These are phyloP conservation scores for Teleogryllus oceanicus DNA, from an alignment of 2,888 invertebrate genomes.

Conservation along the genomic window DNA sequence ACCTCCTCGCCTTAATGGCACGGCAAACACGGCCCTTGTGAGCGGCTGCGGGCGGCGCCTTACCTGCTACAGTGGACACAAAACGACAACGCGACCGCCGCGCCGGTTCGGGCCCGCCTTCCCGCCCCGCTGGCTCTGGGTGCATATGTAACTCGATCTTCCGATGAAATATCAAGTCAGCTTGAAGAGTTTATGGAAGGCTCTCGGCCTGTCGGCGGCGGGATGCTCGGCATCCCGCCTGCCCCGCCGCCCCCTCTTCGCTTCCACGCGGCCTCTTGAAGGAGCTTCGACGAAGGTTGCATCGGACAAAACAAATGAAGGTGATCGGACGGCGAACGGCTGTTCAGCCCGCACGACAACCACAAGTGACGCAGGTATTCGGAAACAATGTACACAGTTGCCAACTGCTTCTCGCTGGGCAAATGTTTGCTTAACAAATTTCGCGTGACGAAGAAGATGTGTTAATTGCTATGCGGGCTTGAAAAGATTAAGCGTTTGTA, in stretches of 20 bases:
- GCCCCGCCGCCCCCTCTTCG: too few relatives aligned
- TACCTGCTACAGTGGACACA: not conserved
- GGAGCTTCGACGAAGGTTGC: not conserved
- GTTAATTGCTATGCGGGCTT: not conserved
- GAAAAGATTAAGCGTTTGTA: not conserved
- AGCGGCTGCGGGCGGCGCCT: not conserved
- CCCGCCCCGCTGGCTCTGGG: not conserved
- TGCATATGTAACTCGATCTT: not conserved
- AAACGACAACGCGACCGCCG: not conserved
- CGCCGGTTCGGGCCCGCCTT: not conserved
- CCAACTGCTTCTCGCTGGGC: not conserved
- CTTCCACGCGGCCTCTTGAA: too few relatives aligned
- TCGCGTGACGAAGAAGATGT: not conserved
- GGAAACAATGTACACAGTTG: conserved; percentile 1
- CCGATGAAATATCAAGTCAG: not conserved
- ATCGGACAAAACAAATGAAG: not conserved
- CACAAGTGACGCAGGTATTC: not conserved
- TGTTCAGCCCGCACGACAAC: too few relatives aligned
- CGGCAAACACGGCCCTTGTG: not conserved
- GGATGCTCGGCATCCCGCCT: too few relatives aligned
- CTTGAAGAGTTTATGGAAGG: too few relatives aligned
- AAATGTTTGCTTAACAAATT: not conserved
- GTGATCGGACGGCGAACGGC: too few relatives aligned
- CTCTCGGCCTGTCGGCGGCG: too few relatives aligned
- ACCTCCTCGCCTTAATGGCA: not conserved